Base-by-base conservation (phyloP, 2,113 vertebrate genomes). In the Eulemur rufifrons region DNA sequence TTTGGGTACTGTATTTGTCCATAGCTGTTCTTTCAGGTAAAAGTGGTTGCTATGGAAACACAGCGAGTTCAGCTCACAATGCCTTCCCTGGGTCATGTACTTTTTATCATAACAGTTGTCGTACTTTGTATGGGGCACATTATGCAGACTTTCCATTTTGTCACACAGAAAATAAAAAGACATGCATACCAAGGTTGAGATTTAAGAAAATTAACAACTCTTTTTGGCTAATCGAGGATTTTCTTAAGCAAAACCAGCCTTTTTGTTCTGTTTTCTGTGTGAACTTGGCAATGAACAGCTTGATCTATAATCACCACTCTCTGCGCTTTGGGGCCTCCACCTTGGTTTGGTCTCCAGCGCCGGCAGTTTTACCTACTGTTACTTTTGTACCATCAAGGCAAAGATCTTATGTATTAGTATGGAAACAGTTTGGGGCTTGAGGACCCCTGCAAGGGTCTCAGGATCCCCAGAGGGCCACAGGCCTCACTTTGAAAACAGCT, bases 31-130 rank as follows among this genome's bases (percentile, higher is more conserved):
- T 37, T 86, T 32, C 42, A 61, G 8, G 2, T 29, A 25, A 18
- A 32, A 32, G 66, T 63, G 23, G 4, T 13, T 61, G 10, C 0
- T 6, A 25, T 21, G 8, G 23, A 64, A 10, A 42, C 63, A 32
- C 1, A 14, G 47, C 23, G 23, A 59, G 39, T 64, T 59, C 25
- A 7, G 8, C 27, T 76, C 17, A 21, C 6, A 3, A 23, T 64
- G 25, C 45, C 9, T 6, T 34, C 2, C 18, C 1, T 6, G 1
- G 10, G 1, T 10, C 47, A 39, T 21, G 29, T 0, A 8, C n/a
- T 47, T 32, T 45, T 73, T 14, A 54, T 2, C 0, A 5, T 32
- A n/a, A 61, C 7, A 5, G 27, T 39, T 63, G 37, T 27, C 42
- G 42, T 29, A 66, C 3, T 52, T 87, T 7, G 10, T 47, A n/a